phyloP scores from a whole-genome alignment of 2,888 invertebrate species.

The Nomada lathburiana region DNA sequence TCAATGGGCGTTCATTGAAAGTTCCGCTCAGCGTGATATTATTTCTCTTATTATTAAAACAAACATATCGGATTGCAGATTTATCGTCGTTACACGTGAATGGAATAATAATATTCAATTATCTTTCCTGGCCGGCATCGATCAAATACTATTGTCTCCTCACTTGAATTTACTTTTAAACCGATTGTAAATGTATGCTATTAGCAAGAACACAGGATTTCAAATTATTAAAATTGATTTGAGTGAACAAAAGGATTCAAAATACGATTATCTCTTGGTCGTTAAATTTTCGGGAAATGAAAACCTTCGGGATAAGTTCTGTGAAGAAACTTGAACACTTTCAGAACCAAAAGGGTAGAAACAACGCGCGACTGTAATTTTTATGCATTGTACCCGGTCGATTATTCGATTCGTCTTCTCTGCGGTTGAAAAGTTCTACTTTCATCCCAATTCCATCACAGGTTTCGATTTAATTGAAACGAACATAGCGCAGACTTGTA shows the following conservation, averaged over 20 bases:
- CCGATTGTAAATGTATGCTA: background rate
- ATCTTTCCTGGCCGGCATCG: background rate
- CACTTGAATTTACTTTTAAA: background rate
- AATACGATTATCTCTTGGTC: background rate
- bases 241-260: background rate
- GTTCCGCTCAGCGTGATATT: background rate
- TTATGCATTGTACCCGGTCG: conserved; percentile 13
- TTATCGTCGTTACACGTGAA: background rate
- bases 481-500: conserved; percentile 19
- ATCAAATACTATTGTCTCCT: background rate
- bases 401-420: conserved; percentile 6
- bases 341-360: conserved; percentile 3
- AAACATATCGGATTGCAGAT: background rate
- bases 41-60: background rate
- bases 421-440: background rate
- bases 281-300: background rate
- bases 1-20: conserved; percentile 5
- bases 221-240: background rate
- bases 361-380: conserved; percentile 25
- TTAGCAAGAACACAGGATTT: background rate
- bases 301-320: background rate
- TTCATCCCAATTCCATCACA: conserved; percentile 1
- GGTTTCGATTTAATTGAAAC: conserved; percentile 50
- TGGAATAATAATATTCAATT: background rate
- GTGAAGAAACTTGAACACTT: conserved; percentile 3